Conservation (phyloP, 2,113 vertebrate species). For the Anarhynchus alexandrinus region DNA sequence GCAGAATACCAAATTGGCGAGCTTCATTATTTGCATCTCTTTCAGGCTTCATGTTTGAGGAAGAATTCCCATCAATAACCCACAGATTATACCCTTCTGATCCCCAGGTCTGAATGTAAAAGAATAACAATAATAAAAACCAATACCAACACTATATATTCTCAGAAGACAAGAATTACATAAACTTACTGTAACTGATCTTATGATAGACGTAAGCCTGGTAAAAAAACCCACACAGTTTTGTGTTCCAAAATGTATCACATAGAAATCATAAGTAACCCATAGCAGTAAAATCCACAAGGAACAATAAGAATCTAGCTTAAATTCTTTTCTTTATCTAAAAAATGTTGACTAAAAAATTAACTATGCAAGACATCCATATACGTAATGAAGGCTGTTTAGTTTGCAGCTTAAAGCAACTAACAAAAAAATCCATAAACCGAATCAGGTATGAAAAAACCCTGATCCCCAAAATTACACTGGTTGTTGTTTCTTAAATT, state of each 20-base stretch:
- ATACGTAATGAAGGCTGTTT: neutral
- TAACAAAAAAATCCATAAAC: neutral
- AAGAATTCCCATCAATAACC: conserved; percentile 81
- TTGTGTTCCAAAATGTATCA: neutral
- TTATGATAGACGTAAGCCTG: neutral
- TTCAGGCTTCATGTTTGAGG: conserved; percentile 51
- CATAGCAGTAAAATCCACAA: neutral
- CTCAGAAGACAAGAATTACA: neutral
- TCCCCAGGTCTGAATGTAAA: conserved; percentile 88
- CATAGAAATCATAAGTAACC: neutral
- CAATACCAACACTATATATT: neutral
- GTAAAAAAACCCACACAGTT: neutral
- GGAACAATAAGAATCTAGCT: neutral
- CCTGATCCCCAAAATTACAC: neutral
- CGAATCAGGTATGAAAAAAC: neutral
- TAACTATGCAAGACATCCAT: neutral
- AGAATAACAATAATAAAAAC: neutral
- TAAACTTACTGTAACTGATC: neutral
- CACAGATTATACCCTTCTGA: conserved; percentile 97
- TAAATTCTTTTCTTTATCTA: neutral
- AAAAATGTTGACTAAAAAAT: neutral
- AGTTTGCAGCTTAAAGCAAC: neutral
- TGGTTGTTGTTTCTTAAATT: neutral
- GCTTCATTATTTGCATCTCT: conserved; percentile 60
- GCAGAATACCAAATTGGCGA: conserved; percentile 84